Evolutionary conservation across 1,140 invertebrate genomes (phyloP).

Genomic region (Drosophila setifemur): DNA sequence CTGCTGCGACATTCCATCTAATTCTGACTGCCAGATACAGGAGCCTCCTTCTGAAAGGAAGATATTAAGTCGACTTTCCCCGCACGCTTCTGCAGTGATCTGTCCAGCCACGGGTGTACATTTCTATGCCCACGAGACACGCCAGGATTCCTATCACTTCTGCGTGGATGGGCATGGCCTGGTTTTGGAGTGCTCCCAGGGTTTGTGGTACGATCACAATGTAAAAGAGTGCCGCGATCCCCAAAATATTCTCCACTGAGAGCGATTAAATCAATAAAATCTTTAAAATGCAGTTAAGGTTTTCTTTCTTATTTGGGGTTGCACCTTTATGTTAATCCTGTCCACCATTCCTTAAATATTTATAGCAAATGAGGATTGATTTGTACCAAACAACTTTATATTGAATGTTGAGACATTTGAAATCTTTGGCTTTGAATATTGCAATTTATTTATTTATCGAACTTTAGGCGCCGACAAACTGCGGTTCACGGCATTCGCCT

Average conservation of each 20-base stretch:
- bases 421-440: no score
- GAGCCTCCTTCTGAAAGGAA: neutral
- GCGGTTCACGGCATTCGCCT: constrained; percentile 52
- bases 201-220: constrained; percentile 58
- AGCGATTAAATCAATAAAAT: neutral
- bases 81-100: constrained; percentile 25
- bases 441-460: no score
- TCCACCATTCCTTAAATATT: no score
- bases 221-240: constrained; percentile 57
- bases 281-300: no score
- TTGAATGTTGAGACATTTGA: no score
- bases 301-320: neutral
- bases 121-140: constrained; percentile 50
- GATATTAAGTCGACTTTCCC: neutral
- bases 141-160: constrained; percentile 62
- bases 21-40: constrained; percentile 53
- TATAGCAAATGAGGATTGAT: no score
- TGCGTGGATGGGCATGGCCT: constrained; percentile 65
- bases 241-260: constrained; percentile 4
- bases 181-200: constrained; percentile 61
- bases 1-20: constrained; percentile 63
- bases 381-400: no score
- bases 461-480: constrained; percentile 1
- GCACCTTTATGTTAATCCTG: no score
- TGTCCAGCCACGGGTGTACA: constrained; percentile 55